phyloP scores from a whole-genome alignment of 2,888 invertebrate genomes.

The Phalangium opilio region DNA sequence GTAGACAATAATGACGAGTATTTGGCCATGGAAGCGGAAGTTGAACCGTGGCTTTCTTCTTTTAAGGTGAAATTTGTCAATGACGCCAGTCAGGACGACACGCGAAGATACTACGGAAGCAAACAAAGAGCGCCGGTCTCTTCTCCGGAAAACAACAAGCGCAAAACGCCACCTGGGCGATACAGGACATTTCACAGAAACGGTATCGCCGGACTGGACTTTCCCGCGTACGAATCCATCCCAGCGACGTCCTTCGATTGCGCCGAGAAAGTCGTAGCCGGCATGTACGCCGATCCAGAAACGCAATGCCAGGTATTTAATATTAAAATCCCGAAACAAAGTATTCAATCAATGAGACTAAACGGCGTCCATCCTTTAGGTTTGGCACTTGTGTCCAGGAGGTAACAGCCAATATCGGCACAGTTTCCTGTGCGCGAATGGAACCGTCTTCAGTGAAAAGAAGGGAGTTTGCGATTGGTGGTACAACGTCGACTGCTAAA shows the following conservation, averaged over 20 bases:
- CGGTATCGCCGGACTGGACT: slow-evolving; percentile 37
- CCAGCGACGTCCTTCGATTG: slow-evolving; percentile 21
- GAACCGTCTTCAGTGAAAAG: slow-evolving; percentile 22
- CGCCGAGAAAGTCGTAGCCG: slow-evolving; percentile 11
- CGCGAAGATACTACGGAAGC: no score
- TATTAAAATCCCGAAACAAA: no score
- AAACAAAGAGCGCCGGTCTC: no score
- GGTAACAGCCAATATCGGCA: slow-evolving; percentile 16
- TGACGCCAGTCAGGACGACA: no score
- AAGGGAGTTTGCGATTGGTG: slow-evolving; percentile 22
- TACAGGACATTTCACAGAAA: no score
- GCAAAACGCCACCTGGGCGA: no score
- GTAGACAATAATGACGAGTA: neutral
- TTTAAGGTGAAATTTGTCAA: no score
- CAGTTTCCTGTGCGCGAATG: slow-evolving; percentile 21
- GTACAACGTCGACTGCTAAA: slow-evolving; percentile 20
- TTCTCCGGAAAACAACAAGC: no score
- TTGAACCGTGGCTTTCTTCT: no score
- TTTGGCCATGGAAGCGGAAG: no score
- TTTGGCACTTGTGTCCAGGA: slow-evolving; percentile 22
- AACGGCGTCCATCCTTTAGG: no score
- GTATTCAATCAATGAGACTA: no score
- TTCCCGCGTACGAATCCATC: slow-evolving; percentile 51
- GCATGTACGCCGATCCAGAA: slow-evolving; percentile 19
- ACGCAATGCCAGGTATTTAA: slow-evolving; percentile 19